Evolutionary conservation across 1,140 invertebrate genomes (phyloP).

Genomic region (Cydia pomonella): DNA sequence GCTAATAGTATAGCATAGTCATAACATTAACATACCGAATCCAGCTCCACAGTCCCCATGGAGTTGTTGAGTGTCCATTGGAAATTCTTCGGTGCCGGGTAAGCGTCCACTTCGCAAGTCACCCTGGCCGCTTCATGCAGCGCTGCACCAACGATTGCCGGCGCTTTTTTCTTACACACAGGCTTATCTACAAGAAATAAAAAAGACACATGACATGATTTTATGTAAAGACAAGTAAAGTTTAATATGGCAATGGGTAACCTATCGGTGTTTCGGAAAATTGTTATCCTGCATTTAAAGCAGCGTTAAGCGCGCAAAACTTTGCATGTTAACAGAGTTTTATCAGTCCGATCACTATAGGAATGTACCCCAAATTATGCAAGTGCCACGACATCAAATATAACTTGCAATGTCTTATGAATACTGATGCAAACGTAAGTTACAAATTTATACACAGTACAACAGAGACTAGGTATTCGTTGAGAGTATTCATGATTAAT

Average conservation of each 20-base stretch:
- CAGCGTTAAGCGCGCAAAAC: too few species aligned
- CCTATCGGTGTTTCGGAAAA: too few species aligned
- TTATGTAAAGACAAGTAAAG: neutral
- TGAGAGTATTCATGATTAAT: neutral
- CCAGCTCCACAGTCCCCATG: slow-evolving; percentile 87
- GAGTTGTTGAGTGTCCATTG: slow-evolving; percentile 96
- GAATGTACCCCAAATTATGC: too few species aligned
- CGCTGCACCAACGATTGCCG: slow-evolving; percentile 91
- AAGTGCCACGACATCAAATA: neutral
- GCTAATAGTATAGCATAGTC: neutral
- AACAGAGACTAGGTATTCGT: neutral
- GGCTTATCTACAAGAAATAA: slow-evolving; percentile 87
- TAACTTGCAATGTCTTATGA: neutral
- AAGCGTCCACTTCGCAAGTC: slow-evolving; percentile 93
- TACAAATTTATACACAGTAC: neutral
- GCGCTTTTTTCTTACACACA: slow-evolving; percentile 88
- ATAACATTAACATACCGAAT: slow-evolving; percentile 53
- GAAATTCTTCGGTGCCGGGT: slow-evolving; percentile 91
- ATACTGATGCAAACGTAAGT: neutral
- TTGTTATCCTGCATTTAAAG: too few species aligned
- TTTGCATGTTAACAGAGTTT: too few species aligned
- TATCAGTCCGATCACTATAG: too few species aligned
- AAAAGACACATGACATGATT: neutral
- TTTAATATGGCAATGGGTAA: neutral
- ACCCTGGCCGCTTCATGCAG: slow-evolving; percentile 90